These are phyloP conservation scores for Craterocephalus amniculus DNA, from an alignment of 2,797 vertebrate genomes.

Conservation along the genomic window DNA sequence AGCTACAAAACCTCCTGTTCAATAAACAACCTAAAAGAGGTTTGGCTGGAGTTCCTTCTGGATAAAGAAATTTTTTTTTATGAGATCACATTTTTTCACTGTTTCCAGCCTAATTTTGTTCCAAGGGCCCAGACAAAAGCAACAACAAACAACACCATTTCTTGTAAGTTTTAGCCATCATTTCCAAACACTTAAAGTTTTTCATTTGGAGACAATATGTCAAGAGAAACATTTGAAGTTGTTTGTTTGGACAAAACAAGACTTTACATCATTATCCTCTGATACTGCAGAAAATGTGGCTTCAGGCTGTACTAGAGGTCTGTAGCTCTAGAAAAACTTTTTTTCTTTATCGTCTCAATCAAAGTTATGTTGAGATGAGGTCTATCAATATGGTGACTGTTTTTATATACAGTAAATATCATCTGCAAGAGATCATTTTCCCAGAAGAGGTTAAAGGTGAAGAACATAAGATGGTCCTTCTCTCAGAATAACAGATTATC, in stretches of 20 bases:
- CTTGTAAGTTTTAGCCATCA: not conserved
- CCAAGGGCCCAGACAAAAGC: not conserved
- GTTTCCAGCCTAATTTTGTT: not conserved
- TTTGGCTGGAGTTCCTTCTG: not conserved
- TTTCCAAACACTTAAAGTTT: not conserved
- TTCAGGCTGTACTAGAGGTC: not conserved
- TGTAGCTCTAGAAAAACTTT: not conserved
- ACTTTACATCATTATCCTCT: not conserved
- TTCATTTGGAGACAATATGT: not conserved
- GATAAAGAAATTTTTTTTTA: not conserved
- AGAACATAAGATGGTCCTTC: conserved; percentile 8
- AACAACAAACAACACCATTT: not conserved
- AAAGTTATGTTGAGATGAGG: too few species aligned
- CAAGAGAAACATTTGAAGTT: not conserved
- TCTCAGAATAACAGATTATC: conserved; percentile 23
- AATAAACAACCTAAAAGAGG: not conserved
- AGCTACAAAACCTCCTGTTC: not conserved
- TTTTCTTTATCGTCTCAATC: too few species aligned
- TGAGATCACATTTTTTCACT: not conserved
- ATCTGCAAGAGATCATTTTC: not conserved
- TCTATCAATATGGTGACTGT: too few species aligned
- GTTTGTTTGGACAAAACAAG: not conserved
- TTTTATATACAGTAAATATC: too few species aligned
- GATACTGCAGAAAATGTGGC: not conserved
- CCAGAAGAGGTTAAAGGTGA: conserved; percentile 4